Base-by-base conservation (phyloP, 2,888 invertebrate species). In the Barypeithes pellucidus region DNA sequence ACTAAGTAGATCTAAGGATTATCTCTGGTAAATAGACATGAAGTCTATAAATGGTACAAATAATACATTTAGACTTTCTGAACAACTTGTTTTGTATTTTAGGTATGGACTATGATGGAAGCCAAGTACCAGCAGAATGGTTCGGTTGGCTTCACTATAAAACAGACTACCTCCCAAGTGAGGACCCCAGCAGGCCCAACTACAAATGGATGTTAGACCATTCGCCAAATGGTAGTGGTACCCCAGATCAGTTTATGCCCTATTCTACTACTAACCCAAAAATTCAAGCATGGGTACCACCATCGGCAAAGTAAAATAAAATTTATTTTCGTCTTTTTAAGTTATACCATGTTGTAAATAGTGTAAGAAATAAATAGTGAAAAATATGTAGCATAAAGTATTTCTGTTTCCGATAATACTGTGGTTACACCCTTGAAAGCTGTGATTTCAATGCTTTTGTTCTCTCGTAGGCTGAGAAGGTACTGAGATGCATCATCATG, bases 121-220 rank as follows among this genome's bases (percentile, higher is more conserved):
- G 94, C 73, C 95, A 97, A 90, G 92, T 99, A 8, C 94, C 98
- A 0, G 91, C 98, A 24, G 98, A 99, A 85, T 99, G 99, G 99
- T 98, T 87, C 82, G 95, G 97, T 14, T 99, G 99, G 99, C 88
- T 99, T 82, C 98, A 98, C 86, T 97, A 99, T 87, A 97, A 97
- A 86, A 91, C 93, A 0, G 94, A 95, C 84, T 87, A 90, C 14
- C 87, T 90, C 0, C 95, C 95, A 1, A 86, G 88, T 63, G 76
- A 84, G 57, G 93, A 95, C 86, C 90, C 94, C 52, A 84, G 89
- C 84, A 87, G 94, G 77, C 94, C 94, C 0, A 91, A 93, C 70
- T 90, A 96, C 84, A 90, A 91, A 77, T 99, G 98, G 98, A 94
- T 98, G 91, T 78, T 87, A 0, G 93, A 95, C 54, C 94, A 94